Evolutionary conservation across 37 sponge, comb jelly and placozoan species (phyloP).

Genomic region (Tethya wilhelma): DNA sequence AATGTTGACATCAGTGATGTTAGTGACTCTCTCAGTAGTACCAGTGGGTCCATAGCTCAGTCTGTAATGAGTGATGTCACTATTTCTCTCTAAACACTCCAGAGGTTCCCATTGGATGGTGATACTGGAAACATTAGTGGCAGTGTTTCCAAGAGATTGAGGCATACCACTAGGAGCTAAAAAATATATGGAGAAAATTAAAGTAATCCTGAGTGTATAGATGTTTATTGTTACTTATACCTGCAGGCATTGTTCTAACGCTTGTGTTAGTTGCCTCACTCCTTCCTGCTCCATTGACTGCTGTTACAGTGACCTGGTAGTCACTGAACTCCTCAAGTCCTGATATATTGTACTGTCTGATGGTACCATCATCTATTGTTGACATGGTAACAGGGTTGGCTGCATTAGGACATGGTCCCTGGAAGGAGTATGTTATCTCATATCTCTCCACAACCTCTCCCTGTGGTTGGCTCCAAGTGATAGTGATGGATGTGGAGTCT

Average conservation of each 20-base stretch:
- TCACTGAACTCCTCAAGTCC: constrained; percentile 41
- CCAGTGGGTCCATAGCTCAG: too few relatives aligned
- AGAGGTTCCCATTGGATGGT: constrained; percentile 21
- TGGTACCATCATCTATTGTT: neutral
- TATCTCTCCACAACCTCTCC: constrained; percentile 45
- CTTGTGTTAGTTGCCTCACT: too few relatives aligned
- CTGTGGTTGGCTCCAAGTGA: constrained; percentile 22
- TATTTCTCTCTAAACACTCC: constrained; percentile 7
- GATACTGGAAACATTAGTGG: constrained; percentile 2
- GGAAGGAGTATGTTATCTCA: constrained; percentile 21
- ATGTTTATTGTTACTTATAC: too few relatives aligned
- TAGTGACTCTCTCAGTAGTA: neutral
- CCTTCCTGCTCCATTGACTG: constrained; percentile 30
- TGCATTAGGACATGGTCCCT: too few relatives aligned
- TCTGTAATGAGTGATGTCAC: constrained; percentile 25
- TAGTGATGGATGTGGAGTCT: constrained; percentile 36
- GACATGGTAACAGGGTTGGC: too few relatives aligned
- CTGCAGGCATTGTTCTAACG: too few relatives aligned
- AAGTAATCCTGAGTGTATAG: too few relatives aligned
- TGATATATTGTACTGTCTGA: constrained; percentile 16
- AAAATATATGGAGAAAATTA: too few relatives aligned
- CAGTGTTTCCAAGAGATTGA: neutral
- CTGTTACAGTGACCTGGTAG: constrained; percentile 27
- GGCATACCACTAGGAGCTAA: constrained; percentile 17
- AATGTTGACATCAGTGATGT: neutral